Evolutionary conservation across 2,797 vertebrate genomes (phyloP).

Genomic region (Anguilla megastoma): DNA sequence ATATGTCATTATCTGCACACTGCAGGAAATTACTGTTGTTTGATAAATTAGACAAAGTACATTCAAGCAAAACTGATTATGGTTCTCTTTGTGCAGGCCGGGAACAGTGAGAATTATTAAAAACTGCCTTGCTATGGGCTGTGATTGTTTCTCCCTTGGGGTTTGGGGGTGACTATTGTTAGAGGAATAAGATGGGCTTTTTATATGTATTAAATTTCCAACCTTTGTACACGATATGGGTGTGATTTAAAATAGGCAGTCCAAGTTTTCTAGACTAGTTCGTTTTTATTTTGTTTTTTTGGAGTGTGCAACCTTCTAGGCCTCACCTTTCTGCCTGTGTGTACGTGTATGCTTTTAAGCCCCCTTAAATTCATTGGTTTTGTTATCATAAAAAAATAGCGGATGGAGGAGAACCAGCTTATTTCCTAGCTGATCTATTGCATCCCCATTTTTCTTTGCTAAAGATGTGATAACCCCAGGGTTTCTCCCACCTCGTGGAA

Average conservation of each 20-base stretch:
- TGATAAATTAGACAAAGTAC: conserved; percentile 24
- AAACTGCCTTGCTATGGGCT: neutral
- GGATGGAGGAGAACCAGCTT: neutral
- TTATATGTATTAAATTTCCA: neutral
- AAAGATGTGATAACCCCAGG: neutral
- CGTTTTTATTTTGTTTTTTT: neutral
- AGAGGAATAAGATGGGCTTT: neutral
- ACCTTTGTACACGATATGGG: neutral
- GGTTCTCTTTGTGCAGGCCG: neutral
- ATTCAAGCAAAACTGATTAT: conserved; percentile 23
- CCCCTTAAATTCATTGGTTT: neutral
- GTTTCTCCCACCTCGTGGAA: neutral
- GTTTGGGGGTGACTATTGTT: neutral
- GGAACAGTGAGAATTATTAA: conserved; percentile 16
- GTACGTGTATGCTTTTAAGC: neutral
- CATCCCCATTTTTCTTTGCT: neutral
- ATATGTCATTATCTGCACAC: conserved; percentile 20
- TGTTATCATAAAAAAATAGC: neutral
- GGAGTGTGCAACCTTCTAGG: neutral
- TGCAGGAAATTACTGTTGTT: conserved; percentile 22
- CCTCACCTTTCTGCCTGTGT: neutral
- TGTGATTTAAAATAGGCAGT: neutral
- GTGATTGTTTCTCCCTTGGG: neutral
- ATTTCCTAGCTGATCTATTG: neutral
- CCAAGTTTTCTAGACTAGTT: neutral